Base-by-base conservation (phyloP, 2,113 vertebrate species). In the Oenanthe melanoleuca region DNA sequence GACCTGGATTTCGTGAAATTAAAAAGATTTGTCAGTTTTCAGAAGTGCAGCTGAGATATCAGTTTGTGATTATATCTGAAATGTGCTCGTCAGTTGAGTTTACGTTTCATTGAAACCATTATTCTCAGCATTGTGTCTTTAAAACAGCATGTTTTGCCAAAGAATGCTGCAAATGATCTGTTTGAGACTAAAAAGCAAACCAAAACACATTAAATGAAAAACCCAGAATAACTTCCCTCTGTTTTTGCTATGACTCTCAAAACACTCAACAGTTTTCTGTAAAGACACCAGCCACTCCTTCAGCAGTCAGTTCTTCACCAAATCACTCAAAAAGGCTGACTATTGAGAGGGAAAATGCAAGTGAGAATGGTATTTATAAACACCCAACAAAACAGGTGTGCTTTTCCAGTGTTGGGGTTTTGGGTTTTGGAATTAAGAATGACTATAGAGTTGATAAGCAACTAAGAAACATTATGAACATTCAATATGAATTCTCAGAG, bases 21-120 rank as follows among this genome's bases (percentile, higher is more conserved):
- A 77, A 86, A 95, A 95, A 78, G 75, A 74, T 71, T 53, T 83
- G 38, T 86, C 88, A 86, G 37, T 38, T 83, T 94, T 92, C 71
- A 88, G 89, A 92, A 60, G 59, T 52, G 25, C 55, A 77, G 60
- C 59, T 77, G 55, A 88, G 67, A 64, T 88, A 90, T 1, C 56
- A 64, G 64, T 90, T 94, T 88, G 44, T 44, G 86, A 83, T 93
- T 88, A 33, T 34, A 80, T 77, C 47, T 88, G 75, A 95, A 96
- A 74, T 5, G 3, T 38, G 52, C 69, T 59, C 22, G 5, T 83
- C 49, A 73, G 50, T 19, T 90, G 60, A 70, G 37, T 25, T 94
- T 40, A 70, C 0, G 0, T 91, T 92, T 78, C 47, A 26, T 28
- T 80, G 75, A 44, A 79, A 94, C 45, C 28, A 78, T 59, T 78